Base-by-base conservation (phyloP, 2,888 invertebrate species). In the Megaustenia siamemsis region DNA sequence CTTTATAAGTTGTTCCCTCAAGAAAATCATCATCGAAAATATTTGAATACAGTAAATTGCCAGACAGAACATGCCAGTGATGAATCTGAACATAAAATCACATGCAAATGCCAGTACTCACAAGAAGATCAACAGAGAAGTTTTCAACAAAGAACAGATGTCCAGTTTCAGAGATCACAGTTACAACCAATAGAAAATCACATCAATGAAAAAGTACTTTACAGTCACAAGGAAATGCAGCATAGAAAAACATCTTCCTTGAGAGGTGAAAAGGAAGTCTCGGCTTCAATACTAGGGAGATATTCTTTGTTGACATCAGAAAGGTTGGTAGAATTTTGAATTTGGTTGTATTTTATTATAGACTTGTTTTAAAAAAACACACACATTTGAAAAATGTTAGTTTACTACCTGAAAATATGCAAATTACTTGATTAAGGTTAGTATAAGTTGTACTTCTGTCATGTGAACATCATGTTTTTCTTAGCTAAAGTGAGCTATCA, bases 191-290 rank as follows among this genome's bases (percentile, higher is more conserved):
- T 35, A 43, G 10, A 8, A 43, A 83, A 49, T 3, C 15, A 38
- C 2, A 38, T n/a, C 49, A 6, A 43, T 35, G n/a, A 49, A 38
- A 21, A 32, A 8, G 38, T 53, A n/a, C 35, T 35, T 49, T 35
- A 68, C 35, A 49, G 53, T 35, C 69, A 80, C 21, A 68, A 38
- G 18, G 38, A 53, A 38, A 80, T 35, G 38, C 69, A 53, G 35
- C 32, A 32, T 12, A 28, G 10, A 38, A 2, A 35, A 56, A 53
- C 32, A 21, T 45, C 77, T 40, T 77, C 63, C 56, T 53, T 38
- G 32, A 75, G 32, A 18, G 35, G 75, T 24, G 8, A 56, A 32
- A 56, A 75, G 32, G 75, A 53, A n/a, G 21, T 35, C 8, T 53
- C 35, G 38, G 1, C 53, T 45, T 15, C n/a, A 60, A 21, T n/a